Evolutionary conservation across 2,888 invertebrate species (phyloP).

Genomic region (Matsumyia berberina): DNA sequence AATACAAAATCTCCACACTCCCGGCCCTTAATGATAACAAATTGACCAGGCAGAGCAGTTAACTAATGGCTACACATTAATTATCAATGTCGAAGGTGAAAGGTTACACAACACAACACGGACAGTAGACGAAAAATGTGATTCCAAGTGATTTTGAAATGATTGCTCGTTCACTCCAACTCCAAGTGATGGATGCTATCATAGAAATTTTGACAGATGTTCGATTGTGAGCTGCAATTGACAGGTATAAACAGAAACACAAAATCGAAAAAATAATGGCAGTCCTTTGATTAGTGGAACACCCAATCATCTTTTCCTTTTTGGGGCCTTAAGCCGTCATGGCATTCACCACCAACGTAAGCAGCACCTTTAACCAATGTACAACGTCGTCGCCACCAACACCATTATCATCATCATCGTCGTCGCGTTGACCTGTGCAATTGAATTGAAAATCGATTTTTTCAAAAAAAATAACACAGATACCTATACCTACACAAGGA

Average conservation of each 20-base stretch:
- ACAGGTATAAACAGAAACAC: conserved; percentile 67
- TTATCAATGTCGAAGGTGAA: conserved; percentile 71
- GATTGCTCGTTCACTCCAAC: conserved; percentile 51
- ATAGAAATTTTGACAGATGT: conserved; percentile 71
- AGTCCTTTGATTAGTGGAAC: conserved; percentile 46
- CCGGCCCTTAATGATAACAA: conserved; percentile 75
- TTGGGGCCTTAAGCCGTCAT: conserved; percentile 26
- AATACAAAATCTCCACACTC: conserved; percentile 73
- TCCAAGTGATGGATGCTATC: conserved; percentile 43
- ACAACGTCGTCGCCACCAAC: conserved; percentile 37
- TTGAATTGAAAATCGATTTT: conserved; percentile 74
- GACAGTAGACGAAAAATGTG: conserved; percentile 50
- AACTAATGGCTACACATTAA: conserved; percentile 72
- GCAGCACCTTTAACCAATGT: conserved; percentile 49
- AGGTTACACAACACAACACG: conserved; percentile 63
- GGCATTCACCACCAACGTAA: conserved; percentile 41
- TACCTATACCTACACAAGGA: conserved; percentile 8
- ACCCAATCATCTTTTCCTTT: conserved; percentile 29
- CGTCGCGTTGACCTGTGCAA: conserved; percentile 50
- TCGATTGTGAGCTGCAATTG: conserved; percentile 48
- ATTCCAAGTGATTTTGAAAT: conserved; percentile 52
- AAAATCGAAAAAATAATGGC: conserved; percentile 17
- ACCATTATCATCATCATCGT: conserved; percentile 15
- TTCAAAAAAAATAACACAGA: conserved; percentile 30
- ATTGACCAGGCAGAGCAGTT: conserved; percentile 66